Base-by-base conservation (phyloP, 2,113 vertebrate genomes). In the Lophotis ruficrista region DNA sequence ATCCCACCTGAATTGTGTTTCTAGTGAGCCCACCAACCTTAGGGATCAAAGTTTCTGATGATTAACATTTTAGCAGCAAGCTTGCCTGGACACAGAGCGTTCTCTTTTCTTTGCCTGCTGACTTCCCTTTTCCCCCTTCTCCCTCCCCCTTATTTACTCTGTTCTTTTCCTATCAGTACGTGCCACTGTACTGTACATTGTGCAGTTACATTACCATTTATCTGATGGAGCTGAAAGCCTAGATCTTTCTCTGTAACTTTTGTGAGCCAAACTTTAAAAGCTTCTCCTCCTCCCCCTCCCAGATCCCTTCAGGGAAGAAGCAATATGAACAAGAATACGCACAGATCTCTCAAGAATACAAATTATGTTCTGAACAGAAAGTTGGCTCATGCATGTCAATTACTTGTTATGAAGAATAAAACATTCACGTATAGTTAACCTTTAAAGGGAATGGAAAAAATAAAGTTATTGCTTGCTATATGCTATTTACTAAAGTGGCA, bases 281-380 rank as follows among this genome's bases (percentile, higher is more conserved):
- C 87, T 50, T 90, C 69, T 95, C 81, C 25, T 94, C 69, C 70
- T 92, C 80, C 76, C 83, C 81, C 84, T 93, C 64, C 58, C 81
- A 57, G 56, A 90, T 90, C 73, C 85, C 96, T 96, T 89, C 89
- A 88, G 94, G 91, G 88, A 97, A 94, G 71, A 93, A 87, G 83
- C 54, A 78, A 83, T 91, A 87, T 75, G 83, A 96, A 94, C 94
- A 93, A 94, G 87, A 95, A 83, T 76, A 86, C 0, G 12, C 87
- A 93, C 65, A 94, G 54, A 94, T 93, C 69, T 94, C 82, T 91
- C 80, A 94, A 96, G 91, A 95, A 97, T 95, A 95, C 90, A 96
- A 73, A 96, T 93, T 94, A 97, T 97, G 80, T 97, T 96, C 93
- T 94, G 85, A 95, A 90, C 56, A 83, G 80, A 91, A 96, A 97